Base-by-base conservation (phyloP, 1,140 invertebrate genomes). In the Idris sp. region DNA sequence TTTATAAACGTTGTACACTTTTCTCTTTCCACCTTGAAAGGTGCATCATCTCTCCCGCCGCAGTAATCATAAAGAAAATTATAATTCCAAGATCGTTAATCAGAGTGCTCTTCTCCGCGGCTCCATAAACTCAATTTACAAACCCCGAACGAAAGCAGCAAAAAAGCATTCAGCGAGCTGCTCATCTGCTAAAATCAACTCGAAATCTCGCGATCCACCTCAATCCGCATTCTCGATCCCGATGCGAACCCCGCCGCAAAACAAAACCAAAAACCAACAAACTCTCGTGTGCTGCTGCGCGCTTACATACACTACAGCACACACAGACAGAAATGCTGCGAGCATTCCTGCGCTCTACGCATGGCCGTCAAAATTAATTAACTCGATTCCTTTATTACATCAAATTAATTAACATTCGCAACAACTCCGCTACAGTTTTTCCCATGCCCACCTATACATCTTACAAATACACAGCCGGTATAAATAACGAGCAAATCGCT, bases 311-410 rank as follows among this genome's bases (percentile, higher is more conserved):
- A n/a, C n/a, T n/a, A n/a, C n/a, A n/a, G n/a, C n/a, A n/a, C n/a
- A n/a, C n/a, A n/a, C 13, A 18, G 30, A 19, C 40, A 14, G 19
- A n/a, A 25, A 9, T 15, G 19, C 26, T 25, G 16, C 38, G 30
- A n/a, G 9, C 58, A 53, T 44, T 44, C 38, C 18, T n/a, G 30
- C 36, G 26, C 14, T 22, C 7, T 19, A 22, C 43, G 22, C 51
- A 36, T 68, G 46, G 2, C 33, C 38, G 40, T 61, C 54, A 48
- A 61, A 61, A 61, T 71, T 71, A 71, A 71, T 71, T 71, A 71
- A 54, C 41, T 61, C 31, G 14, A 35, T 54, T 61, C 40, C 25
- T 10, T 40, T 48, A 61, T 71, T 54, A 41, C 33, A 33, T 61
- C 33, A 54, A 31, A 62, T 56, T 31, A 56, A 62, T 72, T 72